These are phyloP conservation scores for Acanthis flammea DNA, from an alignment of 2,797 vertebrate genomes.

Conservation along the genomic window DNA sequence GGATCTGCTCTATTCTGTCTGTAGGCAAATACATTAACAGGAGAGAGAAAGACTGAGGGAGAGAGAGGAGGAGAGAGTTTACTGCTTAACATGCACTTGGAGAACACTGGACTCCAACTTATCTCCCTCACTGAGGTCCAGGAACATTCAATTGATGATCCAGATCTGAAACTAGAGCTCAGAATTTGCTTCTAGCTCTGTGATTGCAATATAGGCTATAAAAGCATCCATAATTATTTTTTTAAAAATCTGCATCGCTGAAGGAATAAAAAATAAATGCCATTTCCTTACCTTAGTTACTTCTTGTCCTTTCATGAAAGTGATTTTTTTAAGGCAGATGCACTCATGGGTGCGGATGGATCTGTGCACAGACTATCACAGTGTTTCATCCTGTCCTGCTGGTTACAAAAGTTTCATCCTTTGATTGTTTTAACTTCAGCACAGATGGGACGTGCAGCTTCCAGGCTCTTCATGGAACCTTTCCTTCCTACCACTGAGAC, in stretches of 20 bases:
- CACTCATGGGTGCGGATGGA: rapidly evolving
- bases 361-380: neutral
- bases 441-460: neutral
- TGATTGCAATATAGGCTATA: neutral
- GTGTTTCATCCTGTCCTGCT: neutral
- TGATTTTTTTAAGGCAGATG: neutral
- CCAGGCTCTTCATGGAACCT: neutral
- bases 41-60: neutral
- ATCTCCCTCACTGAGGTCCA: neutral
- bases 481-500: neutral
- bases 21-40: neutral
- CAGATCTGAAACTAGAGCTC: neutral
- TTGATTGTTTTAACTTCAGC: neutral
- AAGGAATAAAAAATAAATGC: neutral
- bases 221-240: neutral
- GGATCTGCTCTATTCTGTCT: neutral
- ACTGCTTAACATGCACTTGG: neutral
- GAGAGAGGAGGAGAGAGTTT: neutral
- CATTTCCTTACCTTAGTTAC: neutral
- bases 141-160: neutral
- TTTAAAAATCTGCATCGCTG: neutral
- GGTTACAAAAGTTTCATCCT: neutral
- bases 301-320: neutral
- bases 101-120: neutral
- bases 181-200: neutral